phyloP scores from a whole-genome alignment of 2,113 vertebrate species.

The Bos taurus region ARS-UCD2.0 NC_037334.1:26052001-26052500 shows the following conservation, averaged over 20 bases:
- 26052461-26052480: not conserved
- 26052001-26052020: not conserved
- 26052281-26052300: not conserved
- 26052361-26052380: not conserved
- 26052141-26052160: not conserved
- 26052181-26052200: not conserved
- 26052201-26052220: not conserved
- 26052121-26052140: not conserved
- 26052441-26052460: not conserved
- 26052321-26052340: not conserved
- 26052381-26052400: not conserved
- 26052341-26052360: not conserved
- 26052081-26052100: rapidly evolving
- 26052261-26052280: not conserved
- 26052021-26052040: not conserved
- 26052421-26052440: not conserved
- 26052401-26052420: not conserved
- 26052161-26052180: not conserved
- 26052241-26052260: not conserved
- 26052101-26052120: not conserved
- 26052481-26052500: not conserved
- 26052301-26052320: not conserved
- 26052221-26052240: not conserved
- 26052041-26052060: not conserved
- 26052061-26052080: not conserved